phyloP scores from a whole-genome alignment of 2,113 vertebrate genomes.

The Oreotrochilus melanogaster region DNA sequence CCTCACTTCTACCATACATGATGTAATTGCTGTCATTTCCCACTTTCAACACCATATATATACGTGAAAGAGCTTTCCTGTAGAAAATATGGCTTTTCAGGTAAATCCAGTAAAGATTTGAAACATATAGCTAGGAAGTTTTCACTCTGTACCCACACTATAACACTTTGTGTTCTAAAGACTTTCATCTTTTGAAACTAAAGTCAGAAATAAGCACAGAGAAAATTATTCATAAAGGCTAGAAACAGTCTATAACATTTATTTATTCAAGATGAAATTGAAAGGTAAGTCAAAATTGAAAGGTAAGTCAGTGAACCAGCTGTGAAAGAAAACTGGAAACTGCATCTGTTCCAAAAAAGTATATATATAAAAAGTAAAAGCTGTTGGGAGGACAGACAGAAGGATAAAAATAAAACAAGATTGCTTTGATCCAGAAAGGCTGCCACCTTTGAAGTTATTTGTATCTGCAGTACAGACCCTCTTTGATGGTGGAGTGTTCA shows the following conservation, averaged over 20 bases:
- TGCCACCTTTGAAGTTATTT: background rate
- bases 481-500: background rate
- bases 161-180: background rate
- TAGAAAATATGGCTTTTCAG: background rate
- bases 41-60: background rate
- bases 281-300: background rate
- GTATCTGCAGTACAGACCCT: background rate
- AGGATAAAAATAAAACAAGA: background rate
- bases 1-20: background rate
- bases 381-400: background rate
- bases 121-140: background rate
- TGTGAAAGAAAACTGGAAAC: background rate
- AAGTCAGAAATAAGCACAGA: background rate
- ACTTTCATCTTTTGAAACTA: background rate
- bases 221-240: background rate
- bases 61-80: background rate
- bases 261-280: background rate
- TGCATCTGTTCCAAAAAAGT: accelerated
- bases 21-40: background rate
- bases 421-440: background rate
- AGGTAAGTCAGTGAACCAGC: background rate
- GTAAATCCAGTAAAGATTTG: background rate
- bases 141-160: background rate
- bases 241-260: background rate
- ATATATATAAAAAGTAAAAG: background rate